These are phyloP conservation scores for Nothoprocta pentlandii DNA, from an alignment of 2,113 vertebrate species.

Conservation along the genomic window DNA sequence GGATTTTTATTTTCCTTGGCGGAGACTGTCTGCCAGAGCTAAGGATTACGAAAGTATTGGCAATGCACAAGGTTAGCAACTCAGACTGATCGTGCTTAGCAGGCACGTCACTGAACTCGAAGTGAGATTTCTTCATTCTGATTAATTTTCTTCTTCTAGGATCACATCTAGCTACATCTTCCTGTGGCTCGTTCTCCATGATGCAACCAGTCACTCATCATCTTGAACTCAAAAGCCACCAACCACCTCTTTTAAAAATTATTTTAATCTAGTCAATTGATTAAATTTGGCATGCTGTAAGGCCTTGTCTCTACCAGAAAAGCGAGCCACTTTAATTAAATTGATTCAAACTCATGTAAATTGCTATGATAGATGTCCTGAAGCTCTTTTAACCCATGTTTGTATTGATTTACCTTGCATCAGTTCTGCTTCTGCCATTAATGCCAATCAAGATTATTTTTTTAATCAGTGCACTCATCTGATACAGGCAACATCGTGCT, in stretches of 20 bases:
- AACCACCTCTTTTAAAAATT: neutral
- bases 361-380: slow-evolving; percentile 17
- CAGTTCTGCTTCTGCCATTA: neutral
- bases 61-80: neutral
- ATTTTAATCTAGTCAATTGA: slow-evolving; percentile 31
- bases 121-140: neutral
- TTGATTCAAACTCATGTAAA: slow-evolving; percentile 31
- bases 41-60: neutral
- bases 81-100: neutral
- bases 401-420: neutral
- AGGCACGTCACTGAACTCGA: neutral
- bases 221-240: slow-evolving; percentile 10
- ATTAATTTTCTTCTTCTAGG: neutral
- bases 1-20: neutral
- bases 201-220: neutral
- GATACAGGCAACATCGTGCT: neutral
- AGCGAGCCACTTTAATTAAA: slow-evolving; percentile 45
- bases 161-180: neutral
- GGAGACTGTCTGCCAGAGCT: neutral
- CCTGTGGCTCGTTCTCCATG: neutral
- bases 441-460: neutral
- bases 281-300: slow-evolving; percentile 1
- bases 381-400: slow-evolving; percentile 22
- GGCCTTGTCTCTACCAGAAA: slow-evolving; percentile 7
- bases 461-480: neutral